Percentiles rank a stretch among this genome's conserved stretches.
Conservation (phyloP, 2,113 vertebrate genomes). For the Drymodes brunneopygia region DNA sequence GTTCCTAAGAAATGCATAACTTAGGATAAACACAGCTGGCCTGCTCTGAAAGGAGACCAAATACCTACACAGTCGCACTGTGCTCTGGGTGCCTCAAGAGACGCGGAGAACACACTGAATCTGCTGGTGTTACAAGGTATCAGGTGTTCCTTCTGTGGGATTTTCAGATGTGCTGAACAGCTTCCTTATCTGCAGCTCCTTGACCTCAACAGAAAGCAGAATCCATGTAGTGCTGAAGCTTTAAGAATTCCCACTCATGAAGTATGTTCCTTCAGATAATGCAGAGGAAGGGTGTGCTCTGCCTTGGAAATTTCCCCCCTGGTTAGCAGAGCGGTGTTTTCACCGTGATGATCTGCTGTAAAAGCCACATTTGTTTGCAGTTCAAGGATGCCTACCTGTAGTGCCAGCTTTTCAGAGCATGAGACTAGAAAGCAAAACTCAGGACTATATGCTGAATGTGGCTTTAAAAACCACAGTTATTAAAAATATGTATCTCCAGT, state of each 20-base stretch:
- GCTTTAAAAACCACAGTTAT: neutral
- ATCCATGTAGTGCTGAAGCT: neutral
- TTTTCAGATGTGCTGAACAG: conserved; percentile 11
- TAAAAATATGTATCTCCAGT: neutral
- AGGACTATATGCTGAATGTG: neutral
- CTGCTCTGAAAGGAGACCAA: neutral
- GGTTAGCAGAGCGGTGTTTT: neutral
- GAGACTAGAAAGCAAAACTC: neutral
- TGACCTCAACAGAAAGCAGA: neutral
- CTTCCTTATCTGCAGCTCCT: conserved; percentile 14
- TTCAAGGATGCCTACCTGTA: neutral
- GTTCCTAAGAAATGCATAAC: neutral
- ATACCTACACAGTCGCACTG: neutral
- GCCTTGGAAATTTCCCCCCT: neutral
- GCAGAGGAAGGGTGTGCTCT: conserved; percentile 24
- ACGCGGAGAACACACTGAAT: neutral
- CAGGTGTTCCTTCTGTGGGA: neutral
- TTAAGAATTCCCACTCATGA: neutral
- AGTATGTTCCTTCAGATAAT: neutral
- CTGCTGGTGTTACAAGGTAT: neutral
- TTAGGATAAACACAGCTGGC: neutral
- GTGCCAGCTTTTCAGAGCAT: neutral
- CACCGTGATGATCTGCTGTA: neutral
- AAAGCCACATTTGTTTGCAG: neutral
- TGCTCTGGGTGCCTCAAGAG: neutral